Evolutionary conservation across 2,797 vertebrate species (phyloP), one percentile per base, ranked within the genome.

Genomic region (Acrossocheilus fasciatus): DNA sequence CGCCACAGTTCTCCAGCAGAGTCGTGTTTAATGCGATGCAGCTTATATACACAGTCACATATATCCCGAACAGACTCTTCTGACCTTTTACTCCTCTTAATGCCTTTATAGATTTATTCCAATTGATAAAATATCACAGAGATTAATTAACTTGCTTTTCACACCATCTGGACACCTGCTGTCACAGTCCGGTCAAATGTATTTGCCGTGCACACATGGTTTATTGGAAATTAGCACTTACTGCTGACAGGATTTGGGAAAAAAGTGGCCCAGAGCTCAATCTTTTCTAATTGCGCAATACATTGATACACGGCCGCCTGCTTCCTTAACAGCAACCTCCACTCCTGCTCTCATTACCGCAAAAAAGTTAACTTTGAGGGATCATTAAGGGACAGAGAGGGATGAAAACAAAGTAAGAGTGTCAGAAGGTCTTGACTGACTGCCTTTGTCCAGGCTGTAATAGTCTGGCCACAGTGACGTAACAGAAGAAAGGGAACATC

Each of bases 401-500:
- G 36, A 80, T 50, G 41, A 74, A 81, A 73, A 34, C 43, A 41
- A 30, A 68, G 45, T 64, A 39, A 68, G 14, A n/a, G 68, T 52
- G 78, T 81, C 57, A 73, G 20, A 64, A 81, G 78, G 84, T 81
- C 57, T 81, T 81, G 78, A 74, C 84, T 74, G 41, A 79, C 36
- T 72, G 64, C 8, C 54, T 81, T 81, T 85, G 64, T 78, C 72
- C 41, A 75, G 2, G 59, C 6, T 68, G 20, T 84, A 84, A 52
- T 47, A 50, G 57, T 84, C 72, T 84, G 72, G 30, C 30, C 18
- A 66, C 39, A 41, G 30, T 74, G 73, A 64, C 43, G 34, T 75
- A 18, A 75, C 20, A 66, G 77, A 80, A 30, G 23, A 82, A 26
- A 59, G 82, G 88, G 82, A 92, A 94, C 91, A 92, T 94, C 91